phyloP scores from a whole-genome alignment of 2,888 invertebrate species.

The Coelogynopora nodosa region DNA sequence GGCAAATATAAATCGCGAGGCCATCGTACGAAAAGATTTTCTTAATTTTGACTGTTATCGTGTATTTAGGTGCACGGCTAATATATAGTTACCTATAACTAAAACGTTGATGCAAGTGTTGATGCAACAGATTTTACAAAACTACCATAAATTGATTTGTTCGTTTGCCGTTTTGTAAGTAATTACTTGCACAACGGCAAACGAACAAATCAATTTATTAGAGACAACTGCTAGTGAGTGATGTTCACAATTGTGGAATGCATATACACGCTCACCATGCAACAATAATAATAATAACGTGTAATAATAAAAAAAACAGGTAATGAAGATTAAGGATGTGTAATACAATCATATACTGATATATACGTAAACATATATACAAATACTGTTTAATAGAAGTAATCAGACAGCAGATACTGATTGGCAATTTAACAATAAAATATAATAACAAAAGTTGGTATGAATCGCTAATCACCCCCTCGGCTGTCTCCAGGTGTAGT shows the following conservation, averaged over 20 bases:
- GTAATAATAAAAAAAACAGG: no score
- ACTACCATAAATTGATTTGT: constrained; percentile 25
- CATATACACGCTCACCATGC: constrained; percentile 28
- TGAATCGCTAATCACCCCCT: no score
- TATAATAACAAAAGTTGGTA: no score
- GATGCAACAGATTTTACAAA: constrained; percentile 10
- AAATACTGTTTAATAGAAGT: no score
- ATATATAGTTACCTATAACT: background rate
- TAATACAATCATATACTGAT: no score
- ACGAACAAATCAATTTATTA: no score
- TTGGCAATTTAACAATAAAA: no score
- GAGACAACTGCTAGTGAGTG: constrained; percentile 21
- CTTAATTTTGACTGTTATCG: constrained; percentile 8
- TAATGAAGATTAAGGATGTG: no score
- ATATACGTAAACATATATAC: no score
- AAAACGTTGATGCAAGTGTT: constrained; percentile 1
- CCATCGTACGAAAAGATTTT: background rate
- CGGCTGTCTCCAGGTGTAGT: no score
- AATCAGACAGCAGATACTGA: no score
- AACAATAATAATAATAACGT: constrained; percentile 10
- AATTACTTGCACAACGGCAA: no score
- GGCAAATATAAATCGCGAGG: constrained; percentile 18
- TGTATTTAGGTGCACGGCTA: constrained; percentile 4
- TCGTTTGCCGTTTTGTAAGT: constrained; percentile 3
- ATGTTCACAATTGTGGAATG: constrained; percentile 26